Evolutionary conservation across 2,888 invertebrate genomes (phyloP).

Genomic region (Temnothorax unifasciatus): DNA sequence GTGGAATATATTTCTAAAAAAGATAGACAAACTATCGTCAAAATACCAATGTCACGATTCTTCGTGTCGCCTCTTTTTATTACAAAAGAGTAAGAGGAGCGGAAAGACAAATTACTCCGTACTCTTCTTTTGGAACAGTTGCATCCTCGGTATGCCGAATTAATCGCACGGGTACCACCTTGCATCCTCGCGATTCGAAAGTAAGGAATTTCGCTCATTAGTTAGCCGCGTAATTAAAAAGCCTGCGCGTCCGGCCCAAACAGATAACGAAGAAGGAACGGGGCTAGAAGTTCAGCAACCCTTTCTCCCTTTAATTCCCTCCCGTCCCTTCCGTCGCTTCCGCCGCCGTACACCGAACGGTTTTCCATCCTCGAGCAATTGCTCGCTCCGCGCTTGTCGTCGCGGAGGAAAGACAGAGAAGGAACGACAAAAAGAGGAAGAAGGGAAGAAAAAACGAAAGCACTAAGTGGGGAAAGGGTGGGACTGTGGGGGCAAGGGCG

Average conservation of each 20-base stretch:
- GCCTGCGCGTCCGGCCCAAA: constrained; percentile 81
- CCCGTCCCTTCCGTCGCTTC: constrained; percentile 64
- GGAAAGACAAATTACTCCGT: constrained; percentile 58
- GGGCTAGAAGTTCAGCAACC: constrained; percentile 76
- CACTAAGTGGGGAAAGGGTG: constrained; percentile 60
- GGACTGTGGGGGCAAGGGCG: constrained; percentile 54
- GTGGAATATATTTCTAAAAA: neutral
- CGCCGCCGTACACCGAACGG: constrained; percentile 62
- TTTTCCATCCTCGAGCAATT: constrained; percentile 68
- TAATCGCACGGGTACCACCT: constrained; percentile 74
- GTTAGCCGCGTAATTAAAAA: constrained; percentile 84
- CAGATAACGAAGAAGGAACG: constrained; percentile 82
- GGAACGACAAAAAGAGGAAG: constrained; percentile 52
- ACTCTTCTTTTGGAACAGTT: constrained; percentile 50
- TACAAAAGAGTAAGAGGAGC: constrained; percentile 9
- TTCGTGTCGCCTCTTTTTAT: constrained; percentile 1
- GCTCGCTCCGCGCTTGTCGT: constrained; percentile 72
- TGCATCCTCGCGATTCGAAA: constrained; percentile 69
- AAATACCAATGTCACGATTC: neutral
- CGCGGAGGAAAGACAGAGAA: constrained; percentile 62
- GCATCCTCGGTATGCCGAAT: constrained; percentile 75
- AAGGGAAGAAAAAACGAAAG: constrained; percentile 68
- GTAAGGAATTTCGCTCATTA: constrained; percentile 83
- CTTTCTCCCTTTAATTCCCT: constrained; percentile 79
- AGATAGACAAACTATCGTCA: neutral